These are phyloP conservation scores for Nephrocerus scutellatus DNA, from an alignment of 2,888 invertebrate genomes.

Conservation along the genomic window DNA sequence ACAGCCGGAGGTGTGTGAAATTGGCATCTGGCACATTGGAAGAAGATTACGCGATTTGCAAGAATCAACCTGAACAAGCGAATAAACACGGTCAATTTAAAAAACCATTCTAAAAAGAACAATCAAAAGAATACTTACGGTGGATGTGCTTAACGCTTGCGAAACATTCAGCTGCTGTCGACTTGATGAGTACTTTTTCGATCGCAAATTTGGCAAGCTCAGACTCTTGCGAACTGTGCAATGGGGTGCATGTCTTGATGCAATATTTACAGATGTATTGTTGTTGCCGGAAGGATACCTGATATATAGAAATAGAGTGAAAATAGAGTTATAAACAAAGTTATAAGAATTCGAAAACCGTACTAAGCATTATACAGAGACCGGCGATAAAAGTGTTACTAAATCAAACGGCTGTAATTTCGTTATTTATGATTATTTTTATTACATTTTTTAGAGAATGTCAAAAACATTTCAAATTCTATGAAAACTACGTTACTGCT, in stretches of 20 bases:
- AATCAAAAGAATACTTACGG: slow-evolving; percentile 51
- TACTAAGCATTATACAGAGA: too few relatives aligned
- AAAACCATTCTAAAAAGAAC: background rate
- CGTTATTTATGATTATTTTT: too few relatives aligned
- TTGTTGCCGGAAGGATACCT: slow-evolving; percentile 74
- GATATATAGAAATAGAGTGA: too few relatives aligned
- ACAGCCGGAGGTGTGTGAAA: slow-evolving; percentile 26
- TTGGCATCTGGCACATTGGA: slow-evolving; percentile 49
- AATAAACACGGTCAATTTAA: slow-evolving; percentile 6
- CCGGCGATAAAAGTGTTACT: too few relatives aligned
- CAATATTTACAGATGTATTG: slow-evolving; percentile 52
- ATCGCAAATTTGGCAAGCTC: slow-evolving; percentile 69
- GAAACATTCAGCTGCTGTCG: slow-evolving; percentile 46
- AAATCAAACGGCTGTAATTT: too few relatives aligned
- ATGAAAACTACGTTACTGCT: too few relatives aligned
- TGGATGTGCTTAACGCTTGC: slow-evolving; percentile 60
- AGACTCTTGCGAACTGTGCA: slow-evolving; percentile 63
- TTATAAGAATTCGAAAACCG: too few relatives aligned
- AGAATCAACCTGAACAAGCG: slow-evolving; percentile 29
- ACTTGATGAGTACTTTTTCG: slow-evolving; percentile 25
- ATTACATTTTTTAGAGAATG: too few relatives aligned
- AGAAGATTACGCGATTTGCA: slow-evolving; percentile 42
- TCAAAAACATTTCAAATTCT: too few relatives aligned
- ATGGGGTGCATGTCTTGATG: slow-evolving; percentile 48
- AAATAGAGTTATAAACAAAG: too few relatives aligned